phyloP scores from a whole-genome alignment of 2,888 invertebrate species.

The Mongoloraphidia duomilia region DNA sequence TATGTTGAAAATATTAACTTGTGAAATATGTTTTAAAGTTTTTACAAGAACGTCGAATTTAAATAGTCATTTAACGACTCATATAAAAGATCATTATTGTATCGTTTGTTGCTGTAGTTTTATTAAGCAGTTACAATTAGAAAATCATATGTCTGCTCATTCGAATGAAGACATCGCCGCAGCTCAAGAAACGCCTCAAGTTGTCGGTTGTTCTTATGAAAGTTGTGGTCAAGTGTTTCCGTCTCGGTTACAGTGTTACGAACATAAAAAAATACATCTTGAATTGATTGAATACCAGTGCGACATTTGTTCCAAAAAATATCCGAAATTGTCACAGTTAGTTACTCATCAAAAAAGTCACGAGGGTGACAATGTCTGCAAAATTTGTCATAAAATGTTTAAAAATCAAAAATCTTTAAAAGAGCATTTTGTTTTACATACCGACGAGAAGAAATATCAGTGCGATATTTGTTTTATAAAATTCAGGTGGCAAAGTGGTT shows the following conservation, averaged over 20 bases:
- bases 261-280: constrained; percentile 13
- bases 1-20: constrained; percentile 1
- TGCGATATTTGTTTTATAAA: constrained; percentile 15
- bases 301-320: constrained; percentile 12
- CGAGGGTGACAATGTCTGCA: constrained; percentile 11
- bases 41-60: constrained; percentile 16
- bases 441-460: constrained; percentile 15
- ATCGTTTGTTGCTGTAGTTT: constrained; percentile 17
- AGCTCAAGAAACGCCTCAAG: constrained; percentile 1
- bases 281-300: constrained; percentile 11
- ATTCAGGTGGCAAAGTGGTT: constrained; percentile 15
- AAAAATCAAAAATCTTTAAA: constrained; percentile 14
- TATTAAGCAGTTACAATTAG: constrained; percentile 13
- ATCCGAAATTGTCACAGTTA: constrained; percentile 11
- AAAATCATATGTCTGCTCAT: constrained; percentile 14
- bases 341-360: constrained; percentile 14
- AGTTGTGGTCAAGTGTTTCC: constrained; percentile 12
- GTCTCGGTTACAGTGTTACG: constrained; percentile 15
- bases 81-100: constrained; percentile 15
- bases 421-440: constrained; percentile 18
- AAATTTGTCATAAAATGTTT: constrained; percentile 18
- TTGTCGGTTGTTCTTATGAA: constrained; percentile 11
- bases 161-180: constrained; percentile 6
- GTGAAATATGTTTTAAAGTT: constrained; percentile 16
- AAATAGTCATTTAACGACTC: constrained; percentile 14